Evolutionary conservation across 2,888 invertebrate species (phyloP).

Genomic region (Epinotia bilunana): DNA sequence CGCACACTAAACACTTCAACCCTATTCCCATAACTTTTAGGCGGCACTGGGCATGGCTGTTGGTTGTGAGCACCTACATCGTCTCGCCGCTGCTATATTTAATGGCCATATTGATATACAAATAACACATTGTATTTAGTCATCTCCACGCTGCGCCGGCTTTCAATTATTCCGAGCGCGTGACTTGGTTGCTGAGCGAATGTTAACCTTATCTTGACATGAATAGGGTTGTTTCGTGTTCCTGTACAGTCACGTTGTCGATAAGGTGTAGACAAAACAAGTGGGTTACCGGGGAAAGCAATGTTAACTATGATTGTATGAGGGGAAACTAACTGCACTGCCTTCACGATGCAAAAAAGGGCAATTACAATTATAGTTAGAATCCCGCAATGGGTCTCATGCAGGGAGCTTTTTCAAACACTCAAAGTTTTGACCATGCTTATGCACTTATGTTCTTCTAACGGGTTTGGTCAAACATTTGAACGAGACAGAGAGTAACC

Average conservation of each 20-base stretch:
- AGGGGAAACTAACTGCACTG: neutral
- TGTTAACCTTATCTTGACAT: neutral
- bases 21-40: too few relatives aligned
- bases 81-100: neutral
- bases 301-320: neutral
- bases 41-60: neutral
- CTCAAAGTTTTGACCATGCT: too few relatives aligned
- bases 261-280: neutral
- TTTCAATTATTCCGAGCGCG: constrained; percentile 6
- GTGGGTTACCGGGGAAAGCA: constrained; percentile 1
- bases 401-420: too few relatives aligned
- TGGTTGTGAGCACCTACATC: neutral
- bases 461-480: too few relatives aligned
- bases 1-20: too few relatives aligned
- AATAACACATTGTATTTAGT: constrained; percentile 7
- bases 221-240: neutral
- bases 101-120: constrained; percentile 5
- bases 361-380: too few relatives aligned
- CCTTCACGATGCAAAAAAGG: too few relatives aligned
- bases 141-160: neutral
- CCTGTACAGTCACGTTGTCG: neutral
- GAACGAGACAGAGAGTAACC: too few relatives aligned
- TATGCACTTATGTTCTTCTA: too few relatives aligned
- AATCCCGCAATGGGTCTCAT: too few relatives aligned
- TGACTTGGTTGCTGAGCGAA: neutral